Evolutionary conservation across 2,888 invertebrate species (phyloP), one percentile per base, ranked within the genome.

Genomic region (Pilophorus perplexus): DNA sequence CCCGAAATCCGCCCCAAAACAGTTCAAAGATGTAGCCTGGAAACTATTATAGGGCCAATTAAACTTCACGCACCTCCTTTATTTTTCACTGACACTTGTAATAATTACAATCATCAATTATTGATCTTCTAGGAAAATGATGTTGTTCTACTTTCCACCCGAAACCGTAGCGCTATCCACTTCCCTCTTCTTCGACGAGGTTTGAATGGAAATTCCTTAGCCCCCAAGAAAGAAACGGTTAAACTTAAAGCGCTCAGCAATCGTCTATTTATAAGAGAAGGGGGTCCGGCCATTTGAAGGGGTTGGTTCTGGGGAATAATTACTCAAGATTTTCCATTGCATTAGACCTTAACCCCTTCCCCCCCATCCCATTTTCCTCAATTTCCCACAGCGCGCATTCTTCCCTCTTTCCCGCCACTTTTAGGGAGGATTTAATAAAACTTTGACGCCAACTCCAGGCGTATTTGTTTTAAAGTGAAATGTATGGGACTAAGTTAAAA

Each of bases 401-500:
- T 59, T 59, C 59, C 14, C 25, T 14, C 25, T 37, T 55, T 55
- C 20, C 23, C 33, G 33, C 54, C 25, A 59, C 42, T 42, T 59
- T 42, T 12, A 33, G 42, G 40, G n/a, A n/a, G 59, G 42, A 42
- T 59, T 59, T 59, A 59, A 59, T 59, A 59, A 59, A 59, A 59
- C 59, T 59, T 59, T 59, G 59, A 59, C 59, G 59, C 59, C 59
- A 59, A 59, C 42, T 59, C 42, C 59, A 59, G 59, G 59, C 59
- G 59, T 59, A 59, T 59, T 59, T 59, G 59, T 59, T 59, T 59
- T 59, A 42, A 42, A 59, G 40, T 59, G 59, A 59, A 59, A 59
- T 59, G 59, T 59, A 59, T 59, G 59, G 59, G 42, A 59, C 27
- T 27, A 25, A 59, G 59, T 59, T 59, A 42, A 42, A 59, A 59